Evolutionary conservation across 2,797 vertebrate genomes (phyloP).

Genomic region (Gobio occitaniae): DNA sequence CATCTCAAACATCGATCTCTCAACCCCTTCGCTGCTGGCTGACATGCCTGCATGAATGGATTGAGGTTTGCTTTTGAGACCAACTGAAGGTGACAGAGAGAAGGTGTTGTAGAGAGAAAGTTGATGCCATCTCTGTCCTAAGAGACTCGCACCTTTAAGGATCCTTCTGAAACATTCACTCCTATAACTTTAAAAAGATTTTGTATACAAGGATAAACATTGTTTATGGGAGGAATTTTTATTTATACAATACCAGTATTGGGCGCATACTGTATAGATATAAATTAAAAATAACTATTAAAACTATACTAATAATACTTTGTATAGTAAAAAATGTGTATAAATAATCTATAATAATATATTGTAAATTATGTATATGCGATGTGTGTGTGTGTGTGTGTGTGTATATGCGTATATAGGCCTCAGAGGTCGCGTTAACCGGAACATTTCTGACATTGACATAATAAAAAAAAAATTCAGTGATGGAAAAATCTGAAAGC

Average conservation of each 20-base stretch:
- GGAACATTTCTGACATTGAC: no score
- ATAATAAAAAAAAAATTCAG: no score
- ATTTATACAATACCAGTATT: neutral
- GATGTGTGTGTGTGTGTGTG: no score
- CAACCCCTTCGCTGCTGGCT: conserved; percentile 33
- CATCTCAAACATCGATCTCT: conserved; percentile 13
- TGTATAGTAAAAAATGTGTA: neutral
- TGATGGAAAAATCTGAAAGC: no score
- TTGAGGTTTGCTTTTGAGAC: conserved; percentile 34
- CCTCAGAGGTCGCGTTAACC: no score
- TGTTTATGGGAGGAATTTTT: neutral
- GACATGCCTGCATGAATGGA: conserved; percentile 27
- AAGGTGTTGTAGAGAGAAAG: conserved; percentile 15
- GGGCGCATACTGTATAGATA: neutral
- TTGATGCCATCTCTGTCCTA: conserved; percentile 2
- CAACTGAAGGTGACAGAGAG: conserved; percentile 20
- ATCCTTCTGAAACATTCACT: neutral
- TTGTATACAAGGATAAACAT: neutral
- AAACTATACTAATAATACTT: neutral
- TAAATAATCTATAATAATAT: no score
- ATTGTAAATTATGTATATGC: no score
- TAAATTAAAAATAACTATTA: neutral
- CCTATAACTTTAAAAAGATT: neutral
- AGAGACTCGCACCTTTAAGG: neutral
- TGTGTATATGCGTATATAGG: no score